Conservation (phyloP, 64 coral and sea anemone species). For the Hydrozoanthus tunicans region DNA sequence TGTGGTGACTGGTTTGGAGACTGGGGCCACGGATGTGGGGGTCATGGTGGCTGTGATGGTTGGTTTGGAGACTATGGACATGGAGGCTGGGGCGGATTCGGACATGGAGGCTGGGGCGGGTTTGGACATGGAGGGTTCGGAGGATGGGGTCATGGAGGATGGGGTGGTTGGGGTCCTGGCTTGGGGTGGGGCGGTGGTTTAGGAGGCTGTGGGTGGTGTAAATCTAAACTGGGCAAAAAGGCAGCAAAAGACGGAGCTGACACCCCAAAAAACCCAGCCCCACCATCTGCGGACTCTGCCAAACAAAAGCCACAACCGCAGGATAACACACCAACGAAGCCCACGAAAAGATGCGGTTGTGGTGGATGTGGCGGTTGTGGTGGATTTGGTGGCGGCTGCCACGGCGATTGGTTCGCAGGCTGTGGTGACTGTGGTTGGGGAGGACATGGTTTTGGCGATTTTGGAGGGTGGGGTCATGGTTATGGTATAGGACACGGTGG, state of each 20-base stretch:
- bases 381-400: conserved; percentile 26
- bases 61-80: conserved; percentile 22
- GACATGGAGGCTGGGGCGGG: neutral
- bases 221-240: conserved; percentile 19
- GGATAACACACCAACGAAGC: conserved; percentile 9
- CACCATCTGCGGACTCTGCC: conserved; percentile 4
- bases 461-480: conserved; percentile 30
- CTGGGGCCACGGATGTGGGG: conserved; percentile 33
- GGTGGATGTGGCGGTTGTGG: conserved; percentile 60
- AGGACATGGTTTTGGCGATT: conserved; percentile 36
- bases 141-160: neutral
- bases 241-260: neutral
- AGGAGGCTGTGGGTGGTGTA: conserved; percentile 56
- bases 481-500: conserved; percentile 18
- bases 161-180: conserved; percentile 24
- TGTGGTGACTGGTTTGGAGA: conserved; percentile 38
- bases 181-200: conserved; percentile 61
- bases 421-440: neutral
- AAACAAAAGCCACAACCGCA: neutral
- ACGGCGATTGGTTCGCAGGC: neutral
- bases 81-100: conserved; percentile 12
- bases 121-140: neutral
- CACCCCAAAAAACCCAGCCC: neutral
- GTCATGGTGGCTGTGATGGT: conserved; percentile 30
- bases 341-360: conserved; percentile 62